Base-by-base conservation (phyloP, 2,888 invertebrate species). In the Mesorhabditis sp. region DNA sequence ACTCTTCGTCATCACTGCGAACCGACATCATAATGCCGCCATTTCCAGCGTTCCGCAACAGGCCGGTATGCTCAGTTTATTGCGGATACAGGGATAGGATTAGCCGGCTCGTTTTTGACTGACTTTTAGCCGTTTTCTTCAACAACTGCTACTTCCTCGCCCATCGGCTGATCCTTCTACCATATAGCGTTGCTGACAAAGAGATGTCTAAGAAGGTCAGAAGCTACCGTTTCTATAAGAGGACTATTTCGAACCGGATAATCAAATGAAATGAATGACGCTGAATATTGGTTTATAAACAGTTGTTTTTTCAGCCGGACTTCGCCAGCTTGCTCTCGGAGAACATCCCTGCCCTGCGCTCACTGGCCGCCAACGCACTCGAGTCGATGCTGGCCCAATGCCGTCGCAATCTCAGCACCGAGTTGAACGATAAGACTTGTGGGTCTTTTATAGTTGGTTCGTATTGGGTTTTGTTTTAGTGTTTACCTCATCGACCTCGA, bases 71-170 rank as follows among this genome's bases (percentile, higher is more conserved):
- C 13, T 68, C 15, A 58, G 1, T 50, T 28, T 28, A 28, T 28
- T 28, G 1, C 28, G 28, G 28, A 28, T 28, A 28, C 28, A 28
- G 28, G 28, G 28, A 28, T 28, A 2, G 28, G 28, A 28, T 15
- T 5, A 13, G 50, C n/a, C n/a, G 7, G 4, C n/a, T 67, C 13
- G 6, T 42, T 62, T 61, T 42, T 62, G 61, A 15, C 13, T 41
- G n/a, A 62, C n/a, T 62, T 63, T 63, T 65, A 75, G 82, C 82
- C 4, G 68, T 83, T 2, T 83, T 80, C 73, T 83, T 78, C 75
- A 83, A 83, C 72, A 82, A 83, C 68, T 82, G 80, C 65, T 78
- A 83, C 66, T 83, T 78, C 72, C 72, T 83, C 45, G 73, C 74
- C n/a, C 82, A 83, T 69, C 74, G 74, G n/a, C 73, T 80, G 4